These are phyloP conservation scores for Spinibarbus caldwelli DNA, from an alignment of 2,797 vertebrate genomes.

Conservation along the genomic window DNA sequence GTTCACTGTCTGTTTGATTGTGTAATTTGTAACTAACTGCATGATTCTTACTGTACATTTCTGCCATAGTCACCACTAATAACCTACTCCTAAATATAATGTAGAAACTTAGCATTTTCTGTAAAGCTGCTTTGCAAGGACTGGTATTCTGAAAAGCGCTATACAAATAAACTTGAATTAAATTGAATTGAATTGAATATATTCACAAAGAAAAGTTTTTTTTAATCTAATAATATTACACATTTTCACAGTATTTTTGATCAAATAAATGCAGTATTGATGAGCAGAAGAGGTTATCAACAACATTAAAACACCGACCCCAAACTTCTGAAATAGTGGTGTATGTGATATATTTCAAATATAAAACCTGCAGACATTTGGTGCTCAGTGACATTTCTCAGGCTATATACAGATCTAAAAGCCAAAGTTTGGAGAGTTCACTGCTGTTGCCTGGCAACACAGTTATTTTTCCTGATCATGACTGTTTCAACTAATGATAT, in stretches of 20 bases:
- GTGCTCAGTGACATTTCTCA: slow-evolving; percentile 16
- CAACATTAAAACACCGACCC: background rate
- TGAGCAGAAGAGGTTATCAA: background rate
- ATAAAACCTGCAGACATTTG: background rate
- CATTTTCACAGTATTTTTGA: background rate
- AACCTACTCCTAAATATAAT: too few species aligned
- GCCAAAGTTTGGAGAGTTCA: slow-evolving; percentile 66
- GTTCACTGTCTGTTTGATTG: too few species aligned
- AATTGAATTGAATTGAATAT: background rate
- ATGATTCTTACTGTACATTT: too few species aligned
- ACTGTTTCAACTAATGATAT: slow-evolving; percentile 15
- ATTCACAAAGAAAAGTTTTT: background rate
- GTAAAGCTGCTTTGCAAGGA: too few species aligned
- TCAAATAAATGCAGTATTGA: background rate
- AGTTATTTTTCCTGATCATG: slow-evolving; percentile 29
- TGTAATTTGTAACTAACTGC: too few species aligned
- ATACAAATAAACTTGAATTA: too few species aligned
- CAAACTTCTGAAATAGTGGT: background rate
- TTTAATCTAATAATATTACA: background rate
- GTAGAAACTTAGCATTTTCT: too few species aligned
- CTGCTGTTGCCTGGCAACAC: slow-evolving; percentile 80
- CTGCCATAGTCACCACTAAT: too few species aligned
- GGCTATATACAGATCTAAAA: background rate
- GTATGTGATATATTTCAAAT: background rate
- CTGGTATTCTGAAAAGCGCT: too few species aligned